phyloP scores from a whole-genome alignment of 2,113 vertebrate genomes.

The Dermatemys mawii region DNA sequence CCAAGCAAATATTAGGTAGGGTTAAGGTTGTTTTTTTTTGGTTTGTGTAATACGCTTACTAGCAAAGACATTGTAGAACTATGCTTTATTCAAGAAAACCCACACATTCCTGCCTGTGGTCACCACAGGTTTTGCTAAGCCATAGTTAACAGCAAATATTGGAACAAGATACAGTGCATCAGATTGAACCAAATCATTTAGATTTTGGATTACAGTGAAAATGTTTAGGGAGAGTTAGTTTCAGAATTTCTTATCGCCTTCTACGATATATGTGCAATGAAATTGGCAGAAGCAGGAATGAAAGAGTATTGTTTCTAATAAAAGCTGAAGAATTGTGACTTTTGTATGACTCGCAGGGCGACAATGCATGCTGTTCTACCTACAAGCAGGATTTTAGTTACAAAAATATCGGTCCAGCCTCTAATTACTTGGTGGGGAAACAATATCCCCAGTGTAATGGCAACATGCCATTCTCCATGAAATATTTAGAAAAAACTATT shows the following conservation, averaged over 20 bases:
- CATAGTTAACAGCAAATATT: slow-evolving; percentile 67
- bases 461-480: slow-evolving; percentile 56
- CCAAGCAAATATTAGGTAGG: neutral
- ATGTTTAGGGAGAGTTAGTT: slow-evolving; percentile 57
- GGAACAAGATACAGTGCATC: slow-evolving; percentile 68
- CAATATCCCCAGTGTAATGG: slow-evolving; percentile 72
- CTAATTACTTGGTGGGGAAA: slow-evolving; percentile 67
- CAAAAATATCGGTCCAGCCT: slow-evolving; percentile 64
- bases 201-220: slow-evolving; percentile 58
- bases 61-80: slow-evolving; percentile 60
- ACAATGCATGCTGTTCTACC: slow-evolving; percentile 60
- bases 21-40: neutral
- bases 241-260: slow-evolving; percentile 49
- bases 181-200: slow-evolving; percentile 63
- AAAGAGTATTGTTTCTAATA: slow-evolving; percentile 58
- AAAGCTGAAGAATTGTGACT: slow-evolving; percentile 40
- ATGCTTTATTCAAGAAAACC: slow-evolving; percentile 73
- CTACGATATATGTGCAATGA: slow-evolving; percentile 55
- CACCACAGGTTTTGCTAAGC: slow-evolving; percentile 63
- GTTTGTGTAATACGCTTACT: slow-evolving; percentile 58
- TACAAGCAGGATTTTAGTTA: slow-evolving; percentile 48
- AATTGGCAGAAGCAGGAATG: slow-evolving; percentile 57
- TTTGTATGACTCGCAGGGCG: slow-evolving; percentile 57
- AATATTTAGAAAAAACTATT: slow-evolving; percentile 68
- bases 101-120: slow-evolving; percentile 62